Conservation (phyloP, 2,888 invertebrate species). For the Pseudeuparius sepicola region DNA sequence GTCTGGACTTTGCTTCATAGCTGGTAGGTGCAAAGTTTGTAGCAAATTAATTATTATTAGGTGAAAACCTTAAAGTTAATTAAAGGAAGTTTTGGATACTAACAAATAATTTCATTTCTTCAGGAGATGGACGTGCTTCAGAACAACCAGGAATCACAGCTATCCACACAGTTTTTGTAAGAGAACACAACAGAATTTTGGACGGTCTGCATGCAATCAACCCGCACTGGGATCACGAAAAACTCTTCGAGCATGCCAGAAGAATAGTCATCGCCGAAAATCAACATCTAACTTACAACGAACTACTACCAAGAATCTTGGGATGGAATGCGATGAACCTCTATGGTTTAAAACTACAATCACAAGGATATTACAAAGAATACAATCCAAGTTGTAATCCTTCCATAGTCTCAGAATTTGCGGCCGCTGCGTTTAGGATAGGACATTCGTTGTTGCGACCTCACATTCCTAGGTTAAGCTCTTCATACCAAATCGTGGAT, state of each 20-base stretch:
- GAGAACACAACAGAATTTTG: constrained; percentile 83
- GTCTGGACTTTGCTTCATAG: constrained; percentile 80
- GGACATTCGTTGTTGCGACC: constrained; percentile 83
- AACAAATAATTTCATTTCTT: too few relatives aligned
- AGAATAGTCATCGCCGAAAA: constrained; percentile 68
- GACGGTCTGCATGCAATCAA: constrained; percentile 70
- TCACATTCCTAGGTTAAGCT: constrained; percentile 72
- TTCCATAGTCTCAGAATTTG: constrained; percentile 82
- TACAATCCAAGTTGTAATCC: constrained; percentile 87
- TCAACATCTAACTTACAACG: constrained; percentile 78
- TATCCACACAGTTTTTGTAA: constrained; percentile 78
- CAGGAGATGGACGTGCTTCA: constrained; percentile 77
- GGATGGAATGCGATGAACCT: constrained; percentile 86
- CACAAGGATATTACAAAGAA: constrained; percentile 61
- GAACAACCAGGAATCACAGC: constrained; percentile 86
- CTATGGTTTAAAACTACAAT: constrained; percentile 74
- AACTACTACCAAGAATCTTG: constrained; percentile 81
- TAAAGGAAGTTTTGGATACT: too few relatives aligned
- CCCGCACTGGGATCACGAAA: constrained; percentile 82
- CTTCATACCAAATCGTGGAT: constrained; percentile 68
- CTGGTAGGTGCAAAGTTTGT: too few relatives aligned
- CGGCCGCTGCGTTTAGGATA: constrained; percentile 82
- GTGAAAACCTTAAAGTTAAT: too few relatives aligned
- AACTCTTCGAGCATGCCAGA: constrained; percentile 71
- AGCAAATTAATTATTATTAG: too few relatives aligned